These are phyloP conservation scores for Lomographa bimaculata DNA, from an alignment of 2,888 invertebrate species.

Conservation along the genomic window DNA sequence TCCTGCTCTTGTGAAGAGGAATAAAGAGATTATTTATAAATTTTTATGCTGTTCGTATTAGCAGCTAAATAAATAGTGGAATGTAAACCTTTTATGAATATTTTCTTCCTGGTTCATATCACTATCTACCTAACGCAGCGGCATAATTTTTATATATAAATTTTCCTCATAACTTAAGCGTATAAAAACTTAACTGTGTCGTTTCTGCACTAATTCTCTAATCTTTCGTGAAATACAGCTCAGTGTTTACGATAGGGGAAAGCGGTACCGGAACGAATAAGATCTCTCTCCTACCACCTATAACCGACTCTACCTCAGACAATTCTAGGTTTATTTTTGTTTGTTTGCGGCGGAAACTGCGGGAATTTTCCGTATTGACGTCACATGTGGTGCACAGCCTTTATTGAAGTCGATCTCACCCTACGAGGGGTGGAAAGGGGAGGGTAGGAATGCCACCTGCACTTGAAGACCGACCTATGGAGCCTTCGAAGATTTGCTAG, in stretches of 20 bases:
- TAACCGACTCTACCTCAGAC: conserved; percentile 37
- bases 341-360: conserved; percentile 28
- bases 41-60: too few relatives aligned
- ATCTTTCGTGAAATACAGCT: conserved; percentile 64
- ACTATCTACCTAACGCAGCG: too few relatives aligned
- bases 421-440: conserved; percentile 47
- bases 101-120: too few relatives aligned
- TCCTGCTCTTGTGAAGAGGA: too few relatives aligned
- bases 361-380: conserved; percentile 71
- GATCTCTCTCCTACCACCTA: conserved; percentile 41
- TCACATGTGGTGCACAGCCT: conserved; percentile 77
- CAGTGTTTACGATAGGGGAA: conserved; percentile 76
- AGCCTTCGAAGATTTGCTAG: not conserved
- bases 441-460: conserved; percentile 63
- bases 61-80: too few relatives aligned
- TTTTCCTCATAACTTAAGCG: too few relatives aligned
- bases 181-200: conserved; percentile 8
- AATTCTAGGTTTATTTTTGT: conserved; percentile 28
- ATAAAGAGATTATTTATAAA: too few relatives aligned
- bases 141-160: too few relatives aligned
- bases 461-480: conserved; percentile 42
- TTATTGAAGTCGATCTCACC: conserved; percentile 70
- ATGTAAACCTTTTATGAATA: too few relatives aligned
- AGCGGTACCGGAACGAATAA: conserved; percentile 66
- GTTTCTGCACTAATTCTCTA: conserved; percentile 29